Evolutionary conservation across 2,888 invertebrate species (phyloP), one percentile per base, ranked within the genome.

Genomic region (Pasiphila rectangulata): DNA sequence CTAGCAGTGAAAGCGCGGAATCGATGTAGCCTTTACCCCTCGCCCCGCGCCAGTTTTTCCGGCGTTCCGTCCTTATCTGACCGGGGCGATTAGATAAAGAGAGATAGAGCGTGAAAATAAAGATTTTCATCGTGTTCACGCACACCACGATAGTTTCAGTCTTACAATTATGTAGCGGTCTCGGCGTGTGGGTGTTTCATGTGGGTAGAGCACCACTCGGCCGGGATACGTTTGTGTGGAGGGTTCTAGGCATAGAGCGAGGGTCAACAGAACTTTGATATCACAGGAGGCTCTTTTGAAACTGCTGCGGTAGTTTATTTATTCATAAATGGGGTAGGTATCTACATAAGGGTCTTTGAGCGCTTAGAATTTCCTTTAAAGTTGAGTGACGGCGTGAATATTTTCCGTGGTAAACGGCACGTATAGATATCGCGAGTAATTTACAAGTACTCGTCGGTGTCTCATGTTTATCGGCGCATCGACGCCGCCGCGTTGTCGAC

Each of bases 31-130:
- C 87, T 88, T 87, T 86, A 85, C 84, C 83, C 81, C 87, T 77
- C 86, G 65, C 79, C 81, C 86, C 86, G 81, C 87, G 68, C 79
- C 86, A 85, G 87, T 88, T 88, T 88, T 88, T 88, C 88, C 86
- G 84, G 83, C 79, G 79, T 75, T 86, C 87, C 79, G 86, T 88
- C 88, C 87, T 88, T 88, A 88, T 88, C 87, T 80, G 85, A 80
- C 86, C 76, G 75, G 64, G 64, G 82, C 83, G 87, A 88, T 88
- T 88, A 88, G 87, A 88, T 88, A 88, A 88, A 85, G 88, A 88
- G 82, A 88, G 88, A 88, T 88, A 88, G 83, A 88, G 87, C 87
- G 87, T 88, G 86, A 88, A 88, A 88, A 88, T 88, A 88, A 88
- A 88, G 88, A 88, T 88, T 88, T 88, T 88, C 88, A 88, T 87